Base-by-base conservation (phyloP, 2,888 invertebrate genomes). In the Lepidocyrtoides sp. region DNA sequence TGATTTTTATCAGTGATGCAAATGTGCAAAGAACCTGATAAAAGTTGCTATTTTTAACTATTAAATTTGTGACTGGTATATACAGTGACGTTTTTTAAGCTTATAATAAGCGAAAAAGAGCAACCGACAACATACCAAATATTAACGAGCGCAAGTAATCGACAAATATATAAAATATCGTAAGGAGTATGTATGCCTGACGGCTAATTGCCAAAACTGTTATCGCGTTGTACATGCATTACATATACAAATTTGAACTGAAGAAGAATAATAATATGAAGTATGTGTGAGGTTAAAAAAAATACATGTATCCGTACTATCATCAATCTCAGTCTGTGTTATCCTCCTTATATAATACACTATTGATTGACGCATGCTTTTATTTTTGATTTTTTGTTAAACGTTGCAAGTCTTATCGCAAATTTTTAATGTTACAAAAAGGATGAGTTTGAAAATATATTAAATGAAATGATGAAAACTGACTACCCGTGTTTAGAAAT, bases 321-420 rank as follows among this genome's bases (percentile, higher is more conserved):
- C n/a, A 72, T 41, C 44, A 44, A n/a, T 63, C 41, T 44, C 72
- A 72, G 72, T 72, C 72, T 72, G 72, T 72, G 72, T 72, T 72
- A 72, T 72, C 44, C 72, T 44, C 69, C 69, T 44, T 44, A 41
- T 69, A 69, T 41, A 41, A 41, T 69, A n/a, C n/a, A n/a, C n/a
- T n/a, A n/a, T n/a, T n/a, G n/a, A 72, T 72, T 72, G 41, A 72
- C 44, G 72, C 72, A 72, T 66, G 14, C 29, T 14, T 14, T 63
- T 12, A n/a, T 57, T 23, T 57, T 57, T 29, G n/a, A 32, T n/a
- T 63, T 60, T 63, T 63, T 63, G 63, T 69, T 69, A 20, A 41
- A 36, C n/a, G 17, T 69, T 69, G 12, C 12, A 41, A 36, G 20
- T 69, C 7, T n/a, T 69, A 69, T 36, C 41, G 69, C 69, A 36